Evolutionary conservation across 1,140 invertebrate species (phyloP).

Genomic region (Battus philenor): DNA sequence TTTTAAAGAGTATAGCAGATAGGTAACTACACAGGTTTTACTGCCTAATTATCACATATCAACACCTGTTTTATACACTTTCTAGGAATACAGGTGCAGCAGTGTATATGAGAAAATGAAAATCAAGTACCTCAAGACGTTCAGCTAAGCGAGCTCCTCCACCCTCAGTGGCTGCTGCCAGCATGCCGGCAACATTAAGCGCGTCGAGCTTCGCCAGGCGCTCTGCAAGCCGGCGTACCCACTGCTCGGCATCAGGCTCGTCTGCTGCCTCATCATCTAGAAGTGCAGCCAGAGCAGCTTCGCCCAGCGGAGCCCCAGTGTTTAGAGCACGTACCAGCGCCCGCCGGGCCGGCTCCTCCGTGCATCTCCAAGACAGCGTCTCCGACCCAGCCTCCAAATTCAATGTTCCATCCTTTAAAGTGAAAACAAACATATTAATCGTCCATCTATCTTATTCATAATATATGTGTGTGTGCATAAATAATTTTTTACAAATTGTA

Average conservation of each 20-base stretch:
- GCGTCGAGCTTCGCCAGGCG: constrained; percentile 53
- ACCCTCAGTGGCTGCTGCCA: constrained; percentile 55
- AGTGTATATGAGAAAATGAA: neutral
- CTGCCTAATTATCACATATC: neutral
- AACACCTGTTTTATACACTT: neutral
- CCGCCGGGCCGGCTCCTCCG: constrained; percentile 18
- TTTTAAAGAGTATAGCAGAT: neutral
- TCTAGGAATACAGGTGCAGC: neutral
- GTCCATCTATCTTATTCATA: no score
- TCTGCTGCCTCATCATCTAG: constrained; percentile 39
- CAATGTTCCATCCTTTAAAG: constrained; percentile 24
- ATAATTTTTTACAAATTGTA: no score
- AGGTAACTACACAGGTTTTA: neutral
- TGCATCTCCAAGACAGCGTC: constrained; percentile 23
- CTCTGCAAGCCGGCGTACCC: constrained; percentile 43
- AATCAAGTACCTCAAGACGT: constrained; percentile 31
- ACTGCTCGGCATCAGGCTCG: constrained; percentile 50
- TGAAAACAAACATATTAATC: no score
- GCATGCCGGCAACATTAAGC: constrained; percentile 59
- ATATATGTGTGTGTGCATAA: no score
- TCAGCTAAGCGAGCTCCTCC: constrained; percentile 43
- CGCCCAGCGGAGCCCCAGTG: constrained; percentile 25
- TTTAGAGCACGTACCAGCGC: constrained; percentile 18
- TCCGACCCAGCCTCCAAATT: constrained; percentile 27
- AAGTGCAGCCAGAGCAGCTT: constrained; percentile 46